Conservation (phyloP, 2,113 vertebrate species). For the Dolichotis patagonum region DNA sequence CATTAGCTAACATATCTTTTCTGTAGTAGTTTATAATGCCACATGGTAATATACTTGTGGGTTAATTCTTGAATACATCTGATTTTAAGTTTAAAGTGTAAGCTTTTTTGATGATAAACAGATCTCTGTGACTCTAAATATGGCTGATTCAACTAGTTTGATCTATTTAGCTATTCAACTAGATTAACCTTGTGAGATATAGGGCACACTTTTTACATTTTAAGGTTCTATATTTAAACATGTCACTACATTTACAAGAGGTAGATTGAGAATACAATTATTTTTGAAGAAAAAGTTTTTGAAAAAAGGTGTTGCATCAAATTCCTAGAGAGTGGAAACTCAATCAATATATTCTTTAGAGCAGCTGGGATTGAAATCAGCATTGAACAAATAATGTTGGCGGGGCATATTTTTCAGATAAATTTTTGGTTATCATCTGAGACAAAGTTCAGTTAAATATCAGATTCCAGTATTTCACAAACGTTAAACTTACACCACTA, state of each 20-base stretch:
- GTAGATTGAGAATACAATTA: not conserved
- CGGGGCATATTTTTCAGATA: not conserved
- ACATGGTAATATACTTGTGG: not conserved
- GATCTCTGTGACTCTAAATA: slow-evolving; percentile 2
- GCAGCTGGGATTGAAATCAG: not conserved
- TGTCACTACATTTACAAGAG: not conserved
- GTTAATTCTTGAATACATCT: not conserved
- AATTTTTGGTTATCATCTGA: not conserved
- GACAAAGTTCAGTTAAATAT: slow-evolving; percentile 41
- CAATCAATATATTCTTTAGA: not conserved
- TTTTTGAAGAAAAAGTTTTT: not conserved
- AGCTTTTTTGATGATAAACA: not conserved
- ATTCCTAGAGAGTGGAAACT: not conserved
- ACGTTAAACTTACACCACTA: not conserved
- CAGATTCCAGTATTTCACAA: slow-evolving; percentile 23
- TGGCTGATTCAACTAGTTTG: not conserved
- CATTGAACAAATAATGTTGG: not conserved
- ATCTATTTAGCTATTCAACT: slow-evolving; percentile 10
- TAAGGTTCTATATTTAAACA: not conserved
- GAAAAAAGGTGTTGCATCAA: not conserved
- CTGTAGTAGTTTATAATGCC: not conserved
- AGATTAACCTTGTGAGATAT: not conserved
- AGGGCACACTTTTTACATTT: not conserved
- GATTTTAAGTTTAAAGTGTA: not conserved
- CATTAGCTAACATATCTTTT: not conserved